Evolutionary conservation across 1,140 invertebrate species (phyloP).

Genomic region (Wasmannia auropunctata): DNA sequence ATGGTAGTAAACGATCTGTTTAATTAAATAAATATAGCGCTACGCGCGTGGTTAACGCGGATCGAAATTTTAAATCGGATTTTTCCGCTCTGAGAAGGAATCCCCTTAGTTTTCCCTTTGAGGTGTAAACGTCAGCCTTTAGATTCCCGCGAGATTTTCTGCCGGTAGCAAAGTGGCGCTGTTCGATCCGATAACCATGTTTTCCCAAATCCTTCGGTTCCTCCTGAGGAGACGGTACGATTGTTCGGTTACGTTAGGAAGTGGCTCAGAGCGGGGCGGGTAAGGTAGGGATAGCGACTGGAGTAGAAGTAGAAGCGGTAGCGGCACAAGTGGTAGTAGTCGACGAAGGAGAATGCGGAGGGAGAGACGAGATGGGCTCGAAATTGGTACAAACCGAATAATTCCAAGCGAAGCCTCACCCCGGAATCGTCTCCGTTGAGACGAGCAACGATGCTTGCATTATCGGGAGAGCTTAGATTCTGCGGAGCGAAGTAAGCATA

Average conservation of each 20-base stretch:
- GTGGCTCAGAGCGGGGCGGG: conserved; percentile 12
- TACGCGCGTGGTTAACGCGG: background rate
- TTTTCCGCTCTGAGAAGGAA: conserved; percentile 7
- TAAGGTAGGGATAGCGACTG: background rate
- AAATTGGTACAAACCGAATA: conserved; percentile 77
- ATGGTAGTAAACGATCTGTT: background rate
- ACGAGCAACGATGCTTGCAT: conserved; percentile 69
- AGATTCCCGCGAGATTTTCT: conserved; percentile 50
- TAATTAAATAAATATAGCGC: background rate
- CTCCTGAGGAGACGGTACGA: conserved; percentile 40
- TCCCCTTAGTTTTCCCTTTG: conserved; percentile 39
- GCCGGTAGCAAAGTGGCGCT: conserved; percentile 51
- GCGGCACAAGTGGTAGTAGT: conserved; percentile 41
- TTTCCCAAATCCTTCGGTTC: conserved; percentile 58
- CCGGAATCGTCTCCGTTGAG: conserved; percentile 62
- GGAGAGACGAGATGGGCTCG: conserved; percentile 65
- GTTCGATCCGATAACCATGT: conserved; percentile 63
- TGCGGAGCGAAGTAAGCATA: conserved; percentile 1
- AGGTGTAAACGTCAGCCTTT: conserved; percentile 34
- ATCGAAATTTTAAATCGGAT: conserved; percentile 22
- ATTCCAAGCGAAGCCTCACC: conserved; percentile 66
- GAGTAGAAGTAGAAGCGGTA: conserved; percentile 14
- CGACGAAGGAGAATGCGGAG: conserved; percentile 18
- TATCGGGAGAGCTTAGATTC: conserved; percentile 67
- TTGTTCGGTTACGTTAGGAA: conserved; percentile 58